phyloP scores from a whole-genome alignment of 2,113 vertebrate species.

The Prunella himalayana region DNA sequence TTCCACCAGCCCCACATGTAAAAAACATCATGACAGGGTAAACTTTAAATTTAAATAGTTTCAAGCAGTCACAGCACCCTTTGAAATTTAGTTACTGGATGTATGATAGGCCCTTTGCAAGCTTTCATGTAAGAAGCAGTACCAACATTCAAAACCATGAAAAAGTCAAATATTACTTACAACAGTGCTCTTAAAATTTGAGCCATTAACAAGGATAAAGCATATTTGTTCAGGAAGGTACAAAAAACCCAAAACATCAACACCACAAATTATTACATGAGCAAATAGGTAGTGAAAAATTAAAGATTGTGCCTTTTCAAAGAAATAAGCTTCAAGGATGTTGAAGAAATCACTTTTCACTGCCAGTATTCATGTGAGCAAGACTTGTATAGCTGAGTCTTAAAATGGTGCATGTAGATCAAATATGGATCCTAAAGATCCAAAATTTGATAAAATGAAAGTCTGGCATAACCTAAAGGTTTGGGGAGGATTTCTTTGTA shows the following conservation, averaged over 20 bases:
- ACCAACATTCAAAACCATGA: neutral
- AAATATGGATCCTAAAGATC: neutral
- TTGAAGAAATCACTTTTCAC: neutral
- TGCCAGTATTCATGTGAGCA: neutral
- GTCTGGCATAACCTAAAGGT: neutral
- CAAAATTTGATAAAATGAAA: neutral
- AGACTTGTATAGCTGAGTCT: neutral
- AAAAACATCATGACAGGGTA: neutral
- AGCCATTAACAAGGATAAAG: neutral
- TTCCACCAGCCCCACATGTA: neutral
- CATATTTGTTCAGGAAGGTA: neutral
- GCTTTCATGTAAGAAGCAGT: neutral
- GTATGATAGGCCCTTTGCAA: neutral
- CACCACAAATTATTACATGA: neutral
- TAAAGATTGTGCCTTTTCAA: neutral
- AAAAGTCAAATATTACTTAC: neutral
- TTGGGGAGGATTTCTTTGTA: neutral
- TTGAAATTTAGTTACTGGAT: neutral
- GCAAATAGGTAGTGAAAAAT: neutral
- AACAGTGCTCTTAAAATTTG: neutral
- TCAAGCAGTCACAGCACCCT: neutral
- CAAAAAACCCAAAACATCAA: neutral
- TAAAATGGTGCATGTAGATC: neutral
- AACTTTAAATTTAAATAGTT: neutral
- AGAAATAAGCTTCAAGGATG: neutral